These are phyloP conservation scores for Phasianus colchicus DNA, from an alignment of 2,113 vertebrate species.

Conservation along the genomic window DNA sequence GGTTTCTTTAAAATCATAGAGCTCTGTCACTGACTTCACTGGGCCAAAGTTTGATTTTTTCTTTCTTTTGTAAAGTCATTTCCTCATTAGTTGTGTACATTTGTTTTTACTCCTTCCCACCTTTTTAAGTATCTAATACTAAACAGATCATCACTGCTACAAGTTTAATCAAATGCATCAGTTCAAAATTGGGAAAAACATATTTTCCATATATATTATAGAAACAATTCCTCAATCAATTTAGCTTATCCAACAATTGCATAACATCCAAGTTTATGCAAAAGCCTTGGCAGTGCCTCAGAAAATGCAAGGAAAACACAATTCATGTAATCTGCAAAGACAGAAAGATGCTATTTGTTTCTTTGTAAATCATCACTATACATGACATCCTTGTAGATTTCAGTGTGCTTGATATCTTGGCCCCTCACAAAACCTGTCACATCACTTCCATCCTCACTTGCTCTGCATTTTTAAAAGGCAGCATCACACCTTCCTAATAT, in stretches of 20 bases:
- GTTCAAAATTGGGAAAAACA: neutral
- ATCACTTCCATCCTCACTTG: neutral
- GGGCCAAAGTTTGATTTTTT: neutral
- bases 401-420: neutral
- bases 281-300: neutral
- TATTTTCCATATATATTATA: neutral
- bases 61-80: neutral
- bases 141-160: neutral
- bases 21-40: neutral
- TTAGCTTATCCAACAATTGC: neutral
- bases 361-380: neutral
- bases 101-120: neutral
- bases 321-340: neutral
- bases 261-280: neutral
- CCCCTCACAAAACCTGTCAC: rapidly evolving
- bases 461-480: neutral
- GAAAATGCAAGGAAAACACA: neutral
- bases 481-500: neutral
- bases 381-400: neutral
- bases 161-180: neutral
- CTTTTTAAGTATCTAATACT: neutral
- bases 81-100: neutral
- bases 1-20: neutral
- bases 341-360: neutral
- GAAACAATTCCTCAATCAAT: neutral